phyloP scores from a whole-genome alignment of 35 echinoderm and acorn worm species.

The Heliocidaris erythrogramma region DNA sequence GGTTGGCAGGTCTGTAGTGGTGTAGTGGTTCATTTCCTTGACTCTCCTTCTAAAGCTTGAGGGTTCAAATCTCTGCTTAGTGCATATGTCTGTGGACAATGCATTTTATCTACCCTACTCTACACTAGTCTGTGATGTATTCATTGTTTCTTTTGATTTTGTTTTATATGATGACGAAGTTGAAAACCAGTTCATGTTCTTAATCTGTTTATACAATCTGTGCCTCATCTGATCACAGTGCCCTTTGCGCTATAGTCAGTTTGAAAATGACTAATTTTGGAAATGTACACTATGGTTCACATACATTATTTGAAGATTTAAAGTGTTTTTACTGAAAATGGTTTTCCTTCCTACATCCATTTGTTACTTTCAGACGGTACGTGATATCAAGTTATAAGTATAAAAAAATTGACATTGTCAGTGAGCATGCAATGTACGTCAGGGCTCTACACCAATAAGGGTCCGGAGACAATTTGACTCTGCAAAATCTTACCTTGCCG shows the following conservation, averaged over 20 bases:
- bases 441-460: neutral
- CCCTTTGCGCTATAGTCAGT: neutral
- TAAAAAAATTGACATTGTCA: neutral
- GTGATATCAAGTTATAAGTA: neutral
- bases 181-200: neutral
- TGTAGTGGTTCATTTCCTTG: too few species aligned
- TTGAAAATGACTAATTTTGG: neutral
- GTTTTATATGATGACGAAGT: neutral
- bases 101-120: too few species aligned
- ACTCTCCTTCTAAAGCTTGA: too few species aligned
- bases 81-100: too few species aligned
- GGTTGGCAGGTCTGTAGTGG: too few species aligned
- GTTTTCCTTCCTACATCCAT: neutral
- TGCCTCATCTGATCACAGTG: neutral
- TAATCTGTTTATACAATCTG: neutral
- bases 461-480: neutral
- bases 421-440: neutral
- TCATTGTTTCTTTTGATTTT: neutral
- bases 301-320: neutral
- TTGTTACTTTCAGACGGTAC: conserved; percentile 11
- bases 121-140: too few species aligned
- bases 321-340: neutral
- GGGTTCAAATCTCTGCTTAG: too few species aligned
- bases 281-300: neutral
- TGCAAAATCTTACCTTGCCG: too few species aligned